These are phyloP conservation scores for Montipora capricornis DNA, from an alignment of 64 coral and sea anemone species.

Conservation along the genomic window DNA sequence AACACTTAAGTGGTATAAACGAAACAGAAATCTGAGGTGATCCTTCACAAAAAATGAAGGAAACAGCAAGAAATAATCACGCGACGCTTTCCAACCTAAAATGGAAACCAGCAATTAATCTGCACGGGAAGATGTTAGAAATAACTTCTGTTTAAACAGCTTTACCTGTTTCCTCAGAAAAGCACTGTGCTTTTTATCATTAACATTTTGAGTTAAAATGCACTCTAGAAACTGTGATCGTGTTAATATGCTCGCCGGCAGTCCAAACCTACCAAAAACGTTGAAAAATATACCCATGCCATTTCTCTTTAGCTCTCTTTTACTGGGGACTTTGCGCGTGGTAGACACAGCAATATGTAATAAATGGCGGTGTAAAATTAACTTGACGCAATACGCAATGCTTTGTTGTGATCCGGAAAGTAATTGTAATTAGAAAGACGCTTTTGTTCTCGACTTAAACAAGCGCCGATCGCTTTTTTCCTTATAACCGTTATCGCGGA, in stretches of 20 bases:
- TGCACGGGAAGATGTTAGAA: constrained; percentile 21
- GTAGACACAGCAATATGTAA: background rate
- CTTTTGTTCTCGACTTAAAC: constrained; percentile 32
- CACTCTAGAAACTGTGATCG: background rate
- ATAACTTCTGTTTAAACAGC: constrained; percentile 50
- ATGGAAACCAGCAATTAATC: constrained; percentile 32
- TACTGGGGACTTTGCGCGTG: background rate
- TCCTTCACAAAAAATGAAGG: background rate
- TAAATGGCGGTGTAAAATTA: constrained; percentile 22
- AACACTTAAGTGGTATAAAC: constrained; percentile 2
- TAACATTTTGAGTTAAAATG: background rate
- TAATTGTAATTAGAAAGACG: constrained; percentile 36
- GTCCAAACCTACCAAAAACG: background rate
- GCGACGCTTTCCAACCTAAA: constrained; percentile 6
- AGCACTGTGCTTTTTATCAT: background rate
- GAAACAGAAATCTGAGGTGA: background rate
- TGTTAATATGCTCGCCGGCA: background rate
- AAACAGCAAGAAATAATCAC: background rate
- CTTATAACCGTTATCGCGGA: constrained; percentile 24
- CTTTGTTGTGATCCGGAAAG: constrained; percentile 46
- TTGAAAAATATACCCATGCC: background rate
- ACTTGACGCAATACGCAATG: constrained; percentile 27
- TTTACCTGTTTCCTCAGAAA: constrained; percentile 12
- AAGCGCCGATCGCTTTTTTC: background rate
- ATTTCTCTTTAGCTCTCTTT: background rate